Evolutionary conservation across 1,140 invertebrate species (phyloP).

Genomic region (Pectinophora gossypiella): DNA sequence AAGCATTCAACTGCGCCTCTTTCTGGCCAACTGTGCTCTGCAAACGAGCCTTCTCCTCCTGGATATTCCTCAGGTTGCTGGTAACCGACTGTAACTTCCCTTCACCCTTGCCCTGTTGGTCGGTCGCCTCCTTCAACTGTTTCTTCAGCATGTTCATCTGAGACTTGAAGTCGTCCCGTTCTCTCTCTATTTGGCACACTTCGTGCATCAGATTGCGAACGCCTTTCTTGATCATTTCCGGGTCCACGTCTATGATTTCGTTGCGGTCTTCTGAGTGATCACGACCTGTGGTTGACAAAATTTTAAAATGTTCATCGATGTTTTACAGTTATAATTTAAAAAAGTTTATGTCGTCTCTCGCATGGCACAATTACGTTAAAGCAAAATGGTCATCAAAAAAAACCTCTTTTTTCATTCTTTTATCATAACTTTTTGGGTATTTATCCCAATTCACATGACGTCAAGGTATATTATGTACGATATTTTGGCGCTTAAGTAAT

Average conservation of each 20-base stretch:
- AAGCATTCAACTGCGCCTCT: conserved; percentile 79
- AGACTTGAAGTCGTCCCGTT: conserved; percentile 87
- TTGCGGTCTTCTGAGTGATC: conserved; percentile 77
- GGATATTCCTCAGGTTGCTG: conserved; percentile 78
- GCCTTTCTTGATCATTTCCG: conserved; percentile 90
- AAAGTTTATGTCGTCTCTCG: no score
- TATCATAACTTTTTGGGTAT: no score
- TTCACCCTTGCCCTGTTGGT: conserved; percentile 82
- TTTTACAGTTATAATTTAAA: no score
- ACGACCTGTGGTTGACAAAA: no score
- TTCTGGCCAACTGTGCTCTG: conserved; percentile 84
- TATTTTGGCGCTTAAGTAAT: no score
- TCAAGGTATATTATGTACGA: no score
- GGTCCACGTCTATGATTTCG: conserved; percentile 86
- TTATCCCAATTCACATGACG: no score
- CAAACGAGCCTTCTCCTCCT: conserved; percentile 85
- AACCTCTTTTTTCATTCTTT: no score
- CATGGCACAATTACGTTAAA: no score
- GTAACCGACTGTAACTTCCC: conserved; percentile 80
- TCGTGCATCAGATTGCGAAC: conserved; percentile 92
- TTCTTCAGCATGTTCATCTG: conserved; percentile 81
- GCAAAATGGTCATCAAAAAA: no score
- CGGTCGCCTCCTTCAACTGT: conserved; percentile 83
- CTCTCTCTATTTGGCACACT: conserved; percentile 90
- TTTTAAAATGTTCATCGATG: no score